Evolutionary conservation across 1,140 invertebrate genomes (phyloP).

Genomic region (Aphelinus certus): DNA sequence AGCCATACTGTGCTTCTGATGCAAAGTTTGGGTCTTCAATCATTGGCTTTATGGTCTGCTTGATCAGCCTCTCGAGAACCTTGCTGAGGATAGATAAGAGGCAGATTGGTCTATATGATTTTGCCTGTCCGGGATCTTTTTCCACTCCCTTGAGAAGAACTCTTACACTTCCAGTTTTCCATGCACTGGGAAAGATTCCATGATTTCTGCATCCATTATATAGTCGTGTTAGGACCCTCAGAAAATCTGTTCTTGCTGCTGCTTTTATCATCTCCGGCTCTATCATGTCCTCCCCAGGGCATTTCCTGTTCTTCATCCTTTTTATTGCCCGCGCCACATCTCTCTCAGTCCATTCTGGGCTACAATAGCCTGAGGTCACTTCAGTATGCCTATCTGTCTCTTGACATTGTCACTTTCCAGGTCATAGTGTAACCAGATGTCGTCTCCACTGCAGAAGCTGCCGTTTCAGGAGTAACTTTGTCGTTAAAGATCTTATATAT

Average conservation of each 20-base stretch:
- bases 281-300: background rate
- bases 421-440: background rate
- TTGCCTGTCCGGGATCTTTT: background rate
- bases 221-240: background rate
- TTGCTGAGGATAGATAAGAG: constrained; percentile 1
- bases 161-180: background rate
- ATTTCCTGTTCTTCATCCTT: background rate
- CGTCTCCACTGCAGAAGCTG: too few relatives aligned
- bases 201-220: background rate
- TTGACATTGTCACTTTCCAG: background rate
- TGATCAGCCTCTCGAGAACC: background rate
- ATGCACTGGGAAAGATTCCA: background rate
- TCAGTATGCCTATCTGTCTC: background rate
- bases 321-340: background rate
- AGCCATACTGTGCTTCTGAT: background rate
- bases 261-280: background rate
- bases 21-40: background rate
- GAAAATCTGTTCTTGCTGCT: background rate
- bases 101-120: constrained; percentile 16
- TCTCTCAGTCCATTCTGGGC: background rate
- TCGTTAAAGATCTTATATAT: too few relatives aligned
- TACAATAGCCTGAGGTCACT: too few relatives aligned
- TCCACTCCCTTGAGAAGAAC: background rate
- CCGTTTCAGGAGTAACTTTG: too few relatives aligned
- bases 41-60: background rate